phyloP scores from a whole-genome alignment of 2,797 vertebrate genomes.

The Apogon talboti region DNA sequence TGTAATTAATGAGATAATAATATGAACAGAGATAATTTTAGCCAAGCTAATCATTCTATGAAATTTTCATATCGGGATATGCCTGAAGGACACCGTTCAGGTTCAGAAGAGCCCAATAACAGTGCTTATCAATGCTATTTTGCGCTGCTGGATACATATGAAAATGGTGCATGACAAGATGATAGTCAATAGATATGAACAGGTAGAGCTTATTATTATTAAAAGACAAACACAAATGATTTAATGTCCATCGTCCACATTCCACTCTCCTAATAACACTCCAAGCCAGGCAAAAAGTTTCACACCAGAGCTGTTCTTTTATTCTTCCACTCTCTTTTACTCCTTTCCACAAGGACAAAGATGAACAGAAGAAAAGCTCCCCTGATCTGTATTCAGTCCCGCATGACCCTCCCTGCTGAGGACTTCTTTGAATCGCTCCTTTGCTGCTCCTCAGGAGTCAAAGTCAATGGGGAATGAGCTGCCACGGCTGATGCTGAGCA shows the following conservation, averaged over 20 bases:
- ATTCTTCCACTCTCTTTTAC: conserved; percentile 31
- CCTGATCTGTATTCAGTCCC: conserved; percentile 75
- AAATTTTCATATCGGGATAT: conserved; percentile 25
- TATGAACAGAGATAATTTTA: conserved; percentile 35
- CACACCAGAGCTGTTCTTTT: conserved; percentile 1
- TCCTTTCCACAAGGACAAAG: conserved; percentile 65
- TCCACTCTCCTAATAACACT: neutral
- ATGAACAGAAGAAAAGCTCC: conserved; percentile 30
- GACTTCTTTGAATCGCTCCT: conserved; percentile 66
- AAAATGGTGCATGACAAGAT: neutral
- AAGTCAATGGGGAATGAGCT: conserved; percentile 65
- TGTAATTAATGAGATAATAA: conserved; percentile 52
- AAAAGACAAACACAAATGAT: neutral
- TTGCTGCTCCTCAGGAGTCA: conserved; percentile 66
- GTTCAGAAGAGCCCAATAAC: conserved; percentile 6
- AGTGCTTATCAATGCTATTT: conserved; percentile 19
- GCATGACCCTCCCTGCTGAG: conserved; percentile 60
- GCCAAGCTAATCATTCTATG: conserved; percentile 14
- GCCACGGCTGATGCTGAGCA: conserved; percentile 38
- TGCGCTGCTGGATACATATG: conserved; percentile 11
- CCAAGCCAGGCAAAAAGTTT: conserved; percentile 27
- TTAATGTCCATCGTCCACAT: neutral
- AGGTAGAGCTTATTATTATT: neutral
- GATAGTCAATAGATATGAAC: neutral
- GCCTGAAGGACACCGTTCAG: conserved; percentile 32